Evolutionary conservation across 2,888 invertebrate species (phyloP), one percentile per base, ranked within the genome.

Genomic region (Pediacus dermestoides): DNA sequence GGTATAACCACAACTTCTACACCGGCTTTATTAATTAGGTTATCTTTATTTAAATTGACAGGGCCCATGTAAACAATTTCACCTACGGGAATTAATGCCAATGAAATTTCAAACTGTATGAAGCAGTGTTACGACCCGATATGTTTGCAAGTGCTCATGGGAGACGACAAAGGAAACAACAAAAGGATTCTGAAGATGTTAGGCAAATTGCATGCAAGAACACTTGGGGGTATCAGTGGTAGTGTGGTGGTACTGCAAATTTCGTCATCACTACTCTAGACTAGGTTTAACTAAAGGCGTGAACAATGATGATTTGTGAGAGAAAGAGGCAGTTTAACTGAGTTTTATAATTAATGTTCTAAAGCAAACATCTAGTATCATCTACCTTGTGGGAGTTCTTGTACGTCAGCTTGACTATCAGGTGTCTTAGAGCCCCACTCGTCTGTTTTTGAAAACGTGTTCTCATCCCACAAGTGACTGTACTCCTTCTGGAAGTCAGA

Each of bases 11-110:
- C 70, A 9, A 74, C 66, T 50, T 71, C 70, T 9, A 75, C 49
- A 16, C 70, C 70, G 18, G 70, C 69, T 60, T 82, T 74, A 45
- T 83, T 83, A 31, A 84, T 74, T 70, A 81, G 57, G 50, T 62
- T 56, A 61, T 65, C 64, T 70, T 66, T 68, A 58, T 70, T 70
- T 62, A 70, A 65, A 50, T 58, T 70, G 47, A 70, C 67, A 46
- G 70, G 70, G 46, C 63, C 70, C 70, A 70, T 67, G 56, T 70
- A 70, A 51, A 70, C 63, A 56, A 68, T 63, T 49, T 67, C 66
- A 68, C 68, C 69, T 69, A 62, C 58, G 64, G 48, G 52, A 47
- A 56, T 39, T 42, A 42, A 43, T 35, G 35, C 21, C 23, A 30
- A 12, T 15, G n/a, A n/a, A 26, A 26, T n/a, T n/a, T n/a, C n/a